These are phyloP conservation scores for Seira sanloemensis DNA, from an alignment of 2,888 invertebrate genomes.

Conservation along the genomic window DNA sequence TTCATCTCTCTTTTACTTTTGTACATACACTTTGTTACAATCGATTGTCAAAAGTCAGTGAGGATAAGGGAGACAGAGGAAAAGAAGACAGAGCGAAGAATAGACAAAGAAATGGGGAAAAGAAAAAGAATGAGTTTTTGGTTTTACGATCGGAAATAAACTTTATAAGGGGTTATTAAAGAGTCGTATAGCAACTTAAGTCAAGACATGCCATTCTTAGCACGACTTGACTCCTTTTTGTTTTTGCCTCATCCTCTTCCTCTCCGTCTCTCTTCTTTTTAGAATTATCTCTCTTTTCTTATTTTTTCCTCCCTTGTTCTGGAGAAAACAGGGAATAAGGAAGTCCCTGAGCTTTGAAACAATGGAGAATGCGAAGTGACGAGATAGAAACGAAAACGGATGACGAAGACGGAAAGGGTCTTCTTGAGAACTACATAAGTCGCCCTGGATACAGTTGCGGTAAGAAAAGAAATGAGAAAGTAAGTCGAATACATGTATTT, in stretches of 20 bases:
- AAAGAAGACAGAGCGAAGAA: no score
- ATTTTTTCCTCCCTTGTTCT: background rate
- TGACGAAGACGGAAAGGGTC: constrained; percentile 33
- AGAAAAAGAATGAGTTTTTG: constrained; percentile 32
- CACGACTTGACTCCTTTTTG: constrained; percentile 41
- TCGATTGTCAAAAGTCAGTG: constrained; percentile 33
- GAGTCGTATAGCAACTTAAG: constrained; percentile 61
- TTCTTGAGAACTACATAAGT: constrained; percentile 37
- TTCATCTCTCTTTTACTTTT: constrained; percentile 19
- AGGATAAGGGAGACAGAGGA: no score
- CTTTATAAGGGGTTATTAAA: constrained; percentile 69
- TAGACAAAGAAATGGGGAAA: constrained; percentile 22
- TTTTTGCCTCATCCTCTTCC: constrained; percentile 6
- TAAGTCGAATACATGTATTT: background rate
- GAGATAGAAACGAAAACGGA: constrained; percentile 36
- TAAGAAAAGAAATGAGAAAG: constrained; percentile 4
- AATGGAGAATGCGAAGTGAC: constrained; percentile 49
- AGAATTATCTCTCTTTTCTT: constrained; percentile 30
- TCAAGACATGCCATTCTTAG: constrained; percentile 47
- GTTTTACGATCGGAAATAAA: constrained; percentile 68
- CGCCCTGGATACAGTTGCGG: background rate
- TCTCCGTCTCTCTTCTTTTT: background rate
- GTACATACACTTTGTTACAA: constrained; percentile 11
- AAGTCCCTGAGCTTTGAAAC: constrained; percentile 55
- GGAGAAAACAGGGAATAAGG: constrained; percentile 34